These are phyloP conservation scores for Cynoglossus semilaevis DNA, from an alignment of 2,113 vertebrate species.

Conservation along the genomic window DNA sequence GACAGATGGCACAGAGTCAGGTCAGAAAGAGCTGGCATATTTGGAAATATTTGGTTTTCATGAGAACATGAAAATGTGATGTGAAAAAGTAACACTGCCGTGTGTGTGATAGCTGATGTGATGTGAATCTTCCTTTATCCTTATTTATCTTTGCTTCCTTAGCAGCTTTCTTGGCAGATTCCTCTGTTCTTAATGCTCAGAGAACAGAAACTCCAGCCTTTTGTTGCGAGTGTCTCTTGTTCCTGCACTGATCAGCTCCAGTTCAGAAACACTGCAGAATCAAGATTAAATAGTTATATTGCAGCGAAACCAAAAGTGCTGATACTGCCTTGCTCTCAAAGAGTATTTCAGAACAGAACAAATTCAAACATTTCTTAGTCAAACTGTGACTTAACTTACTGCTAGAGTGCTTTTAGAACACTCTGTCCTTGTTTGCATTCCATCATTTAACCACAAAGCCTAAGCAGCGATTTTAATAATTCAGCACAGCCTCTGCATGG, in stretches of 20 bases:
- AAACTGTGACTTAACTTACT: conserved; percentile 36
- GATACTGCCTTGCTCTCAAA: conserved; percentile 33
- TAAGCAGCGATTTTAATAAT: conserved; percentile 56
- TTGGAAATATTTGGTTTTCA: background rate
- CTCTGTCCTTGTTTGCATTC: conserved; percentile 48
- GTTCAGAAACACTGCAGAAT: conserved; percentile 16
- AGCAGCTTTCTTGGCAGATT: conserved; percentile 17
- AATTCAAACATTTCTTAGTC: conserved; percentile 38
- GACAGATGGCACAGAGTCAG: background rate
- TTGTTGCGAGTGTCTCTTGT: conserved; percentile 23
- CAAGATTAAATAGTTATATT: conserved; percentile 38
- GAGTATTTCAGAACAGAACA: conserved; percentile 24
- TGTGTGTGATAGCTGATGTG: background rate
- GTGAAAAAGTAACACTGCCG: background rate
- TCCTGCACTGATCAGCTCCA: conserved; percentile 44
- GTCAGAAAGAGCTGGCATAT: background rate
- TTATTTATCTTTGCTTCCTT: conserved; percentile 30
- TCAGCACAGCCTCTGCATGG: conserved; percentile 32
- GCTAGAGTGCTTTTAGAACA: conserved; percentile 40
- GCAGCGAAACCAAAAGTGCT: conserved; percentile 24
- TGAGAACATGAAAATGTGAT: background rate
- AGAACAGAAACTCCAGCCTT: conserved; percentile 35
- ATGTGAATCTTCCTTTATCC: conserved; percentile 20
- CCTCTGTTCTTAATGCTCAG: conserved; percentile 22
- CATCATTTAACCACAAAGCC: conserved; percentile 47